Conservation (phyloP, 1,140 invertebrate species). For the Neomicropteryx cornuta region DNA sequence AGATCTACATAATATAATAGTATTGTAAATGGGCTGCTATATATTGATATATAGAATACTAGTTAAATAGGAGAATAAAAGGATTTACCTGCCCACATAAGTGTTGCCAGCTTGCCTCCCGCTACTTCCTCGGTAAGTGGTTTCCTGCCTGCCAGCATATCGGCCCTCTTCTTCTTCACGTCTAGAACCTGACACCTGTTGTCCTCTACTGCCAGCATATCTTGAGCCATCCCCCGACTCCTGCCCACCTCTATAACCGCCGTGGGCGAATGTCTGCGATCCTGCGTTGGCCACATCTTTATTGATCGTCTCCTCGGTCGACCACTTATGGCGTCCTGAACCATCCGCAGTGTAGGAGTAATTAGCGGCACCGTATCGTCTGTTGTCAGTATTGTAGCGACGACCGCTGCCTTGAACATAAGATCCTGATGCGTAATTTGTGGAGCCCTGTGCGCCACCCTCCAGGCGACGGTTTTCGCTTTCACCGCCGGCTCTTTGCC, state of each 20-base stretch:
- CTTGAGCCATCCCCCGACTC: conserved; percentile 1
- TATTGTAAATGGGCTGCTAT: too few species aligned
- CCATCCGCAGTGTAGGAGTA: too few species aligned
- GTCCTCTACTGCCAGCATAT: background rate
- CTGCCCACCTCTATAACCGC: too few species aligned
- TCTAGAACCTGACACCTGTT: background rate
- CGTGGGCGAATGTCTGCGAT: conserved; percentile 19
- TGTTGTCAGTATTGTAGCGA: conserved; percentile 5
- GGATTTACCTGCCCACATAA: conserved; percentile 3
- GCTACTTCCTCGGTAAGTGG: conserved; percentile 4
- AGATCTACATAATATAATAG: too few species aligned
- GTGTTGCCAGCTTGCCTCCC: conserved; percentile 11
- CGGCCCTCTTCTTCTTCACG: conserved; percentile 1
- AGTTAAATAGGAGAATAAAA: background rate
- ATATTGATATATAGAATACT: too few species aligned
- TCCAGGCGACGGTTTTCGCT: conserved; percentile 6
- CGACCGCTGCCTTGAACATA: conserved; percentile 7
- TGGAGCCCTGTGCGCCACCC: background rate
- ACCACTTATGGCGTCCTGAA: conserved; percentile 24
- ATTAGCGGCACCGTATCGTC: conserved; percentile 1
- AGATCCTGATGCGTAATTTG: conserved; percentile 1
- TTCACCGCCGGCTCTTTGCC: conserved; percentile 5
- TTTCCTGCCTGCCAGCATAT: background rate
- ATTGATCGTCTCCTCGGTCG: conserved; percentile 37
- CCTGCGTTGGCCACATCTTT: conserved; percentile 31